Evolutionary conservation across 2,113 vertebrate species (phyloP).

Genomic region (Blennius ocellaris): DNA sequence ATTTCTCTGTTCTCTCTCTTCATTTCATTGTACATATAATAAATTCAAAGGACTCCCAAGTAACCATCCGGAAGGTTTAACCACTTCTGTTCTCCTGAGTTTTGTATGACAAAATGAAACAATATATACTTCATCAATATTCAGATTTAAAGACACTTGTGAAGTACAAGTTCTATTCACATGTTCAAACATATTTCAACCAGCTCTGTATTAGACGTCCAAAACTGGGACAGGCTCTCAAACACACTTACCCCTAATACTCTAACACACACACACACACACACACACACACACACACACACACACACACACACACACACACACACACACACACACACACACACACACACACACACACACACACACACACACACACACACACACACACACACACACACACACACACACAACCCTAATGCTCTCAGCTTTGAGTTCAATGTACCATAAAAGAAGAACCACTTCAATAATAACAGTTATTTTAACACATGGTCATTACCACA

Average conservation of each 20-base stretch:
- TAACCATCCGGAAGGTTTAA: conserved; percentile 24
- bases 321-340: conserved; percentile 19
- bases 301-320: conserved; percentile 27
- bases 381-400: conserved; percentile 28
- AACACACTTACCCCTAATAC: conserved; percentile 56
- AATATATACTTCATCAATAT: conserved; percentile 50
- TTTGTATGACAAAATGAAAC: conserved; percentile 26
- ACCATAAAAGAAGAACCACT: conserved; percentile 66
- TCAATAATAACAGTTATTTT: conserved; percentile 72
- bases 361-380: conserved; percentile 25
- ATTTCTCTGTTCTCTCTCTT: conserved; percentile 5
- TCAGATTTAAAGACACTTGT: conserved; percentile 37
- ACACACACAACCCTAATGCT: conserved; percentile 52
- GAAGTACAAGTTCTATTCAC: conserved; percentile 55
- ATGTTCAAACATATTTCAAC: conserved; percentile 57
- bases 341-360: conserved; percentile 26
- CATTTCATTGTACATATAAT: conserved; percentile 20
- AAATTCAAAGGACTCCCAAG: conserved; percentile 21
- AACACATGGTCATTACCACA: conserved; percentile 62
- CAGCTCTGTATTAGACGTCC: conserved; percentile 47
- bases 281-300: conserved; percentile 7
- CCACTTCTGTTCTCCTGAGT: conserved; percentile 24
- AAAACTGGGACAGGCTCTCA: conserved; percentile 67
- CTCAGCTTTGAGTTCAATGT: conserved; percentile 64
- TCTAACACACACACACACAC: conserved; percentile 9